A percentile compares a stretch with the other conserved stretches of the same genome.
phyloP scores from a whole-genome alignment of 35 echinoderm and acorn worm species.

The Stichopus chloronotus region DNA sequence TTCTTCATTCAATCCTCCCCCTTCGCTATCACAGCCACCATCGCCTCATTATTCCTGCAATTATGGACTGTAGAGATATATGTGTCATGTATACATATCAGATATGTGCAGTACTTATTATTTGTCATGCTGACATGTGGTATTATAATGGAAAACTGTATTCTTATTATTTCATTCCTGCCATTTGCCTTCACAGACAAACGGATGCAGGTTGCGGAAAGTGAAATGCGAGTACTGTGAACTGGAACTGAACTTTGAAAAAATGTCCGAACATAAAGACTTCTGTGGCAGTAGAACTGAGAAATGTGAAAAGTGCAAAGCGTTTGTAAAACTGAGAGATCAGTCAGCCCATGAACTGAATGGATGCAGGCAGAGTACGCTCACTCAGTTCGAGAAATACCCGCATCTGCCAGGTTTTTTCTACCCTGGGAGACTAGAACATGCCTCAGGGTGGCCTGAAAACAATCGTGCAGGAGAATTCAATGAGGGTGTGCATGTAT shows the following conservation, averaged over 20 bases:
- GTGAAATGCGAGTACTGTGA: conserved; percentile 91
- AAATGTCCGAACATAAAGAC: conserved; percentile 73
- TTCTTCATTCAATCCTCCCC: neutral
- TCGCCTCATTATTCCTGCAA: neutral
- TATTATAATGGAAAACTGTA: neutral
- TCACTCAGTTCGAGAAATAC: neutral
- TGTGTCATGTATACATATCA: neutral
- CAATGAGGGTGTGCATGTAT: neutral
- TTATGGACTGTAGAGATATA: neutral
- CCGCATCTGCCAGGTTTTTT: neutral
- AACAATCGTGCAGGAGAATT: neutral
- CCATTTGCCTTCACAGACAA: neutral
- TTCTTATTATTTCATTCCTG: neutral
- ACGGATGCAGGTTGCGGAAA: conserved; percentile 55
- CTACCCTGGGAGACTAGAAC: neutral
- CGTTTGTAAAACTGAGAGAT: conserved; percentile 84
- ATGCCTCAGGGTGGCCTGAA: neutral
- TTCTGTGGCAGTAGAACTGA: conserved; percentile 95
- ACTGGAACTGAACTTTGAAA: conserved; percentile 66
- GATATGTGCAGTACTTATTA: neutral
- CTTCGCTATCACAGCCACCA: neutral
- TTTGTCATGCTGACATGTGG: neutral
- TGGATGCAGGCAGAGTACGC: conserved; percentile 50
- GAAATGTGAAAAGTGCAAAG: conserved; percentile 70
- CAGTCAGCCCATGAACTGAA: conserved; percentile 61